Evolutionary conservation across 2,113 vertebrate genomes (phyloP), one percentile per base, ranked within the genome.

Genomic region (Rhombomys opimus): DNA sequence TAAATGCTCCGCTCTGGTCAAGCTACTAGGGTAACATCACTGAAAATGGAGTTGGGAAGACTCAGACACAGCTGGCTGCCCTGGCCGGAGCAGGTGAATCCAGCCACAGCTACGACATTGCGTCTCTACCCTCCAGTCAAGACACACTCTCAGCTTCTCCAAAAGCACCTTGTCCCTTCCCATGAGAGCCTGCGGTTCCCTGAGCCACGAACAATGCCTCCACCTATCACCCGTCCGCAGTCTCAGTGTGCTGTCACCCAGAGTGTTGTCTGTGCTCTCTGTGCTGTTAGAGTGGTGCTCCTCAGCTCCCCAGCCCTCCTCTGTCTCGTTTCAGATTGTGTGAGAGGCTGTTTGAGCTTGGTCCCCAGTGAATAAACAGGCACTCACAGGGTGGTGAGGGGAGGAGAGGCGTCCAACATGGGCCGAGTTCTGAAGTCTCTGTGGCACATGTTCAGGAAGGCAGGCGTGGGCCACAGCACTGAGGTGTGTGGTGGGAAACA

Each of bases 61-160:
- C 13, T 17, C 3, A 0, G 1, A 1, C 11, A 10, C 1, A 7
- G 7, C 2, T 2, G n/a, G 3, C 35, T 32, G 67, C 46, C 59
- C 67, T 5, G 7, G 17, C 73, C 1, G 0, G 41, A 54, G 25
- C 0, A 0, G 2, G 46, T 15, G 6, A 7, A 4, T 15, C 10
- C 23, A 9, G 73, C 57, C 54, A 15, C 11, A 22, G 75, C 38
- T n/a, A 8, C 7, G n/a, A 22, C 32, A 13, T 0, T 20, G 3
- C 1, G 0, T 38, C 35, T 14, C 23, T 32, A 4, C 54, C 11
- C 35, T 54, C 75, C 52, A 92, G 70, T 7, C 27, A 3, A 38
- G 4, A 9, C 0, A 5, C 30, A 12, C 20, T 27, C 54, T 63
- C 23, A 15, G 87, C n/a, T 73, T 73, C 96, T 54, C 32, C 54